These are phyloP conservation scores for Eupsittula cactorum DNA, from an alignment of 2,113 vertebrate species.

Conservation along the genomic window DNA sequence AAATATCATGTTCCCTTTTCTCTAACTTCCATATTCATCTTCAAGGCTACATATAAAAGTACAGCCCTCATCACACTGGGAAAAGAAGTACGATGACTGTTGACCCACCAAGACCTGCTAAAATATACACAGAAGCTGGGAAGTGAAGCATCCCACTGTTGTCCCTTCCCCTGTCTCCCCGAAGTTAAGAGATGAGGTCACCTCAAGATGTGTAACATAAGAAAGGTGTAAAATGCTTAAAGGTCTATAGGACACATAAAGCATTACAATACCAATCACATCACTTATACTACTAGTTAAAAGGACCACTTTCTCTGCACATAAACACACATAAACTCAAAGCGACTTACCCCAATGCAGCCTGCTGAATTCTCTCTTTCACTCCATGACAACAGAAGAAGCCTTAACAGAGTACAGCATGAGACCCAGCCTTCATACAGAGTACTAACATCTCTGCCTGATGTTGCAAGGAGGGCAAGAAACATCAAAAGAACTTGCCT, in stretches of 20 bases:
- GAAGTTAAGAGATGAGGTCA: no score
- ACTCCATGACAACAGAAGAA: not conserved
- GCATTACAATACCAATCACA: not conserved
- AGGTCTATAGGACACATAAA: accelerated
- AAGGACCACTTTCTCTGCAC: accelerated
- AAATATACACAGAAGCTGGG: not conserved
- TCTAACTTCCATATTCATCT: not conserved
- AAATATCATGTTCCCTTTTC: not conserved
- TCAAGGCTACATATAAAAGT: not conserved
- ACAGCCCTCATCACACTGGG: not conserved
- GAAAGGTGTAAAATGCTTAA: not conserved
- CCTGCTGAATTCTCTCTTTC: not conserved
- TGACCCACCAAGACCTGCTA: not conserved
- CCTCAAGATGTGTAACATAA: not conserved
- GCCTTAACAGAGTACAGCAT: accelerated
- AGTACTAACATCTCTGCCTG: not conserved
- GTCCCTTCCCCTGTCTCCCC: not conserved
- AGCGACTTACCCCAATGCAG: not conserved
- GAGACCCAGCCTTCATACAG: not conserved
- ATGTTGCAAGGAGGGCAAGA: not conserved
- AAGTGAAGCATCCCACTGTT: no score
- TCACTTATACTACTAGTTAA: not conserved
- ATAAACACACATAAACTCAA: not conserved
- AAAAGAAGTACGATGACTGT: not conserved
- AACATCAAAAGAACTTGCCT: not conserved